Conservation (phyloP, 2,888 invertebrate species). For the Antheraea assamensis region DNA sequence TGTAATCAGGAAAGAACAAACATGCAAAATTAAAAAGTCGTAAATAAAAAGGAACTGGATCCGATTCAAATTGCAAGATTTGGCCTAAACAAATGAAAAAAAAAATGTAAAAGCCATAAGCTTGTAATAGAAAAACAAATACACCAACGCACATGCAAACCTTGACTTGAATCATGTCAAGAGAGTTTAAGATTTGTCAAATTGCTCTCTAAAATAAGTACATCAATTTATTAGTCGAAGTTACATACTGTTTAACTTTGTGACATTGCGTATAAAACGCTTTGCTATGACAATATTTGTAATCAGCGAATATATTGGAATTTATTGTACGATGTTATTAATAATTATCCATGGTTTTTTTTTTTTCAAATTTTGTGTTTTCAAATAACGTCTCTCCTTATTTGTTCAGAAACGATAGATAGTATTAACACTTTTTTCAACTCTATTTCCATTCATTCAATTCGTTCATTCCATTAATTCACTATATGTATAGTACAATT, state of each 20-base stretch:
- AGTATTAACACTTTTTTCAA: too few relatives aligned
- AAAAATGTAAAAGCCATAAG: too few relatives aligned
- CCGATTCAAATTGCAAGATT: too few relatives aligned
- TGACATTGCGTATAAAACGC: slow-evolving; percentile 41
- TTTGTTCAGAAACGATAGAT: background rate
- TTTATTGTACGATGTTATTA: background rate
- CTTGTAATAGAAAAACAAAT: too few relatives aligned
- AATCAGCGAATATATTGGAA: slow-evolving; percentile 44
- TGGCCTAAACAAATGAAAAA: too few relatives aligned
- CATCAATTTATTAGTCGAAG: slow-evolving; percentile 26
- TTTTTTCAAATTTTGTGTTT: background rate
- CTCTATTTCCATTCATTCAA: too few relatives aligned
- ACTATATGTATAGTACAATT: too few relatives aligned
- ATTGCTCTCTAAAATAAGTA: background rate
- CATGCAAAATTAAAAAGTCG: too few relatives aligned
- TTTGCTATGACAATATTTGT: slow-evolving; percentile 69
- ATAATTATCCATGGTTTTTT: background rate
- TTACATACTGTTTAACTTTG: slow-evolving; percentile 27
- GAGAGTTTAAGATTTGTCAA: background rate
- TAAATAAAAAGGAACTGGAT: too few relatives aligned
- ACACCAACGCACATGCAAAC: too few relatives aligned
- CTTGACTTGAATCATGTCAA: background rate
- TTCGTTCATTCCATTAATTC: too few relatives aligned
- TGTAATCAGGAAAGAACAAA: too few relatives aligned
- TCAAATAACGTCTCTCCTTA: background rate